Evolutionary conservation across 2,113 vertebrate genomes (phyloP), one percentile per base, ranked within the genome.

Genomic region (Formicarius rufipectus): DNA sequence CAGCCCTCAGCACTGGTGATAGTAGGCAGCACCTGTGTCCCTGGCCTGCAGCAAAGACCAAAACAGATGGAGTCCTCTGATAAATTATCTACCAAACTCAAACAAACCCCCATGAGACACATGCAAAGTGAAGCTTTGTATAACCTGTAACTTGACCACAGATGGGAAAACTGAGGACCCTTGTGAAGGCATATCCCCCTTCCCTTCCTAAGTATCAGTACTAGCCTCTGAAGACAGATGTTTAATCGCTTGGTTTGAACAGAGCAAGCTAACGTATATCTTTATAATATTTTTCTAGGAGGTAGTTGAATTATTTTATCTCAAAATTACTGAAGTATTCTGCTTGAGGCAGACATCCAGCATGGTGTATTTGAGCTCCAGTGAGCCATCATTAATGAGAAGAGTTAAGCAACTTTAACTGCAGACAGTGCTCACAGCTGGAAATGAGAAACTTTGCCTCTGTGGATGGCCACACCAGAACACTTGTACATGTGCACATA

Each of bases 251-350:
- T 13, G 0, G 37, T 93, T 86, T 80, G 56, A 95, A 66, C 63
- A 67, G 79, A 77, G 18, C 44, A 86, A 86, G 39, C 59, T 92
- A 81, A 84, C 44, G 60, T 78, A 45, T 58, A 84, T 86, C 52
- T 91, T 82, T n/a, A 60, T 86, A 64, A 94, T 90, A 82, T 90
- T 80, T 74, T 93, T 97, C 68, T 86, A 73, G 72, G 40, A 93
- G 68, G 49, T 60, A 85, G 75, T 45, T 86, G 75, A 94, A 60
- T 83, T 93, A 86, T 96, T 96, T 97, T 88, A 86, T 42, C 68
- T 95, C 67, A 94, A 96, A 90, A 52, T 85, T 92, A 93, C 68
- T 52, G n/a, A 52, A 85, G 69, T 45, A 72, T 45, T 58, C 81
- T 76, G 74, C 94, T 78, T 3, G 24, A 85, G 75, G 93, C 90